Conservation (phyloP, 2,888 invertebrate species). For the Melieria omissa region DNA sequence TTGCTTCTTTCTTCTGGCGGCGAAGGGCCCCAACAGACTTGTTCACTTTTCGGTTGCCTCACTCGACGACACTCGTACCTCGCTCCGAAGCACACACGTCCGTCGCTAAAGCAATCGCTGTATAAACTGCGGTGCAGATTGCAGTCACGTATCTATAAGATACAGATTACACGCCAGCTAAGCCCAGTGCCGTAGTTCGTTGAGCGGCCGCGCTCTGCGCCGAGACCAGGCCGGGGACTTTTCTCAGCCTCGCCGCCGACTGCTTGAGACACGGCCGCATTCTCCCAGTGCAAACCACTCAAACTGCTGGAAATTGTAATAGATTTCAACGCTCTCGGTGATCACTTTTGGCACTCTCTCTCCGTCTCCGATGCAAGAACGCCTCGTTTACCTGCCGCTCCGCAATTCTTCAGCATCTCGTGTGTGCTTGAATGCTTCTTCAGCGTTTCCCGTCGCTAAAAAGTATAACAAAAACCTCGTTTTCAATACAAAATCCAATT, state of each 20-base stretch:
- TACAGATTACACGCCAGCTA: not conserved
- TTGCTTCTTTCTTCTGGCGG: not conserved
- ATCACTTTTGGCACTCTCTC: not conserved
- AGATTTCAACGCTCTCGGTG: slow-evolving; percentile 11
- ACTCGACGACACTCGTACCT: not conserved
- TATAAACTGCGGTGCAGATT: slow-evolving; percentile 48
- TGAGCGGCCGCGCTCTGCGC: not conserved
- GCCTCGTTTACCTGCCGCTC: slow-evolving; percentile 32
- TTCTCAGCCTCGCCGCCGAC: not conserved
- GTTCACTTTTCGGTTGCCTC: not conserved
- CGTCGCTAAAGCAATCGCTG: slow-evolving; percentile 13
- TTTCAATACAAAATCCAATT: slow-evolving; percentile 31
- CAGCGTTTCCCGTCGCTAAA: slow-evolving; percentile 6
- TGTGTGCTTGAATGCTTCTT: not conserved
- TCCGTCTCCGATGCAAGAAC: not conserved
- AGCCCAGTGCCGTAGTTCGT: not conserved
- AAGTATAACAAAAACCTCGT: slow-evolving; percentile 39
- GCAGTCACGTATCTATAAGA: slow-evolving; percentile 15
- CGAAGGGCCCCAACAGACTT: no score
- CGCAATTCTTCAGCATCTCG: slow-evolving; percentile 17
- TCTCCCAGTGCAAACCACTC: not conserved
- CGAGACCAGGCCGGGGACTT: not conserved
- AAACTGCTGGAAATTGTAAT: slow-evolving; percentile 27
- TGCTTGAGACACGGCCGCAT: not conserved
- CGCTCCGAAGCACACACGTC: slow-evolving; percentile 24